phyloP scores from a whole-genome alignment of 1,140 invertebrate species.

The Vanessa tameamea region DNA sequence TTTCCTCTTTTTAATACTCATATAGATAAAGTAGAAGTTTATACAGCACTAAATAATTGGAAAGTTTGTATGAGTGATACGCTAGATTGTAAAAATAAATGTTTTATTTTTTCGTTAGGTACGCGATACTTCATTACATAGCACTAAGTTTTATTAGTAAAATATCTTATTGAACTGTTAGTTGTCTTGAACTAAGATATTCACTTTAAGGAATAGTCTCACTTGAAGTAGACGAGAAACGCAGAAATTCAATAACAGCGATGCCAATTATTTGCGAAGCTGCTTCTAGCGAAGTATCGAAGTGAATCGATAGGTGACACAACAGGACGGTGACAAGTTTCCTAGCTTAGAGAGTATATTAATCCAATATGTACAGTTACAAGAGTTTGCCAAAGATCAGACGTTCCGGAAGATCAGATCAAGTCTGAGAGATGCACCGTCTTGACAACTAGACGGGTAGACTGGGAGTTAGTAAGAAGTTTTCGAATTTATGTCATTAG shows the following conservation, averaged over 20 bases:
- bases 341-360: not conserved
- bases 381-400: not conserved
- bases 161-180: too few species aligned
- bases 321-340: constrained; percentile 1
- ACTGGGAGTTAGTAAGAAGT: too few species aligned
- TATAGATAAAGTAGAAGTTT: too few species aligned
- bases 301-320: constrained; percentile 4
- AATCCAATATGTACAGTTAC: constrained; percentile 4
- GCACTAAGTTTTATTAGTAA: too few species aligned
- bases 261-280: constrained; percentile 6
- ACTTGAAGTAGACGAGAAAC: not conserved
- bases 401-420: not conserved
- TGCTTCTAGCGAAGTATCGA: not conserved
- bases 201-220: not conserved
- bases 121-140: too few species aligned
- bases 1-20: too few species aligned
- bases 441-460: not conserved
- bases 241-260: not conserved
- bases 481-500: too few species aligned
- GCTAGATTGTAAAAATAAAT: too few species aligned
- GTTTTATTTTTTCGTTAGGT: too few species aligned
- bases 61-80: too few species aligned
- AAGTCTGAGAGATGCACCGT: not conserved
- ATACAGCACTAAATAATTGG: too few species aligned
- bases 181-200: too few species aligned